Conservation (phyloP, 2,888 invertebrate genomes). For the Cinara cedri region DNA sequence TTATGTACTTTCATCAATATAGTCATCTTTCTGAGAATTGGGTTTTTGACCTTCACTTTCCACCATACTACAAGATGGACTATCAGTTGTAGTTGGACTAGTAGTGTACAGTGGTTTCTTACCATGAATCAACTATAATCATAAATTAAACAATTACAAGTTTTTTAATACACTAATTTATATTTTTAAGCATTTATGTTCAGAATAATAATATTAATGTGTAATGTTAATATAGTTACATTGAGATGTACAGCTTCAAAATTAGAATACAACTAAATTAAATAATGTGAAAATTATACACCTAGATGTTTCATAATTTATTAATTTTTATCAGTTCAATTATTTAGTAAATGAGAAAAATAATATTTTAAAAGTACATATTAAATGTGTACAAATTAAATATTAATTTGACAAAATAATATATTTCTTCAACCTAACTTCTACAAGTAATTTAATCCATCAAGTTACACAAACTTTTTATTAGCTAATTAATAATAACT, state of each 20-base stretch:
- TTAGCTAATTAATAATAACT: too few relatives aligned
- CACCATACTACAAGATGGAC: conserved; percentile 62
- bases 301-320: neutral
- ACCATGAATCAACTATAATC: conserved; percentile 40
- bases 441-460: too few relatives aligned
- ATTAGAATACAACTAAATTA: neutral
- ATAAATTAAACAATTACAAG: conserved; percentile 9
- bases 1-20: conserved; percentile 61
- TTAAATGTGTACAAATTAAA: neutral
- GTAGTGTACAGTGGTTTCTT: conserved; percentile 28
- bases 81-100: conserved; percentile 21
- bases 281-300: neutral
- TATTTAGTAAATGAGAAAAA: too few relatives aligned
- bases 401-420: neutral
- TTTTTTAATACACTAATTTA: neutral
- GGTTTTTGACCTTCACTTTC: conserved; percentile 59
- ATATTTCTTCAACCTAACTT: neutral
- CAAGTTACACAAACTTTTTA: too few relatives aligned
- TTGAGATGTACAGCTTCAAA: conserved; percentile 53
- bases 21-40: conserved; percentile 57
- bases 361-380: too few relatives aligned
- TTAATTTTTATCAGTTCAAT: neutral
- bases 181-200: neutral
- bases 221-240: neutral
- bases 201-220: neutral